phyloP scores from a whole-genome alignment of 2,113 vertebrate genomes.

The Excalfactoria chinensis region DNA sequence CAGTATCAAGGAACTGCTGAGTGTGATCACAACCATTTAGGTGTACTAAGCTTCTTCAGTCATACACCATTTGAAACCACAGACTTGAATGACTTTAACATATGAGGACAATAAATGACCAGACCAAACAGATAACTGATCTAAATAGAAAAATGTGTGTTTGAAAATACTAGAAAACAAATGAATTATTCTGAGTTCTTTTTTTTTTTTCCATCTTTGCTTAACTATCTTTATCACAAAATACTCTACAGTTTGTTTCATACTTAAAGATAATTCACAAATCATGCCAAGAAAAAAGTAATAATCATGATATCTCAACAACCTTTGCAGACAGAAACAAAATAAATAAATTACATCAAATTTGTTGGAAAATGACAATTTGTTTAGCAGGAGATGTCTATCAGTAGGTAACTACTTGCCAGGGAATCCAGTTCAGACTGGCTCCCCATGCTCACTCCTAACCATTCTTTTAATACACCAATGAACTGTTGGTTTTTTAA shows the following conservation, averaged over 20 bases:
- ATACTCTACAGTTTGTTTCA: not conserved
- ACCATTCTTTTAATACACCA: not conserved
- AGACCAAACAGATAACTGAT: not conserved
- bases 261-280: not conserved
- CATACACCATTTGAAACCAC: not conserved
- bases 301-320: not conserved
- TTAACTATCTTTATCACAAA: not conserved
- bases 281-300: not conserved
- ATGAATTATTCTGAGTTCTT: not conserved
- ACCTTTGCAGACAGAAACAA: not conserved
- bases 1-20: not conserved
- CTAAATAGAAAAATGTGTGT: not conserved
- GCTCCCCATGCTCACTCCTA: not conserved
- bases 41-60: not conserved
- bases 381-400: not conserved
- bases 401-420: not conserved
- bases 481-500: not conserved
- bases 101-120: not conserved
- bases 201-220: not conserved
- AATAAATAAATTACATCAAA: not conserved
- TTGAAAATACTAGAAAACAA: not conserved
- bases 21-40: not conserved
- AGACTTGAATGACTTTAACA: not conserved
- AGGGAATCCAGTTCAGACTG: not conserved
- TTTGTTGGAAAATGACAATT: not conserved